Base-by-base conservation (phyloP, 2,797 vertebrate species). In the Pipistrellus kuhlii region DNA sequence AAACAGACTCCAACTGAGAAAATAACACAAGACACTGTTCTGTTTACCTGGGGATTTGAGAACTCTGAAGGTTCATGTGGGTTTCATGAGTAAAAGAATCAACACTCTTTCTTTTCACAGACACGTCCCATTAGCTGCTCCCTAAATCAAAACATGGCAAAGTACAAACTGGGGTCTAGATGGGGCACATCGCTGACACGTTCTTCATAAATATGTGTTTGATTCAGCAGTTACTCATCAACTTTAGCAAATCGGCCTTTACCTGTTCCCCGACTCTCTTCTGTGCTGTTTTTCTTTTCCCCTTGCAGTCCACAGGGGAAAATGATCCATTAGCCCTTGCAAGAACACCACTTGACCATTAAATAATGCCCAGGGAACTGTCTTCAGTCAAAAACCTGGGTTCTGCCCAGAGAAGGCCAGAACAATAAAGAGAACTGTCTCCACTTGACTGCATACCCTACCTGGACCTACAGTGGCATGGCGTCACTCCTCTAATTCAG, bases 1-100 rank as follows among this genome's bases (percentile, higher is more conserved):
- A 95, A 97, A 97, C 94, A 96, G 92, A 96, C 85, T 86, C 88
- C 92, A 94, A 96, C 93, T 95, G 90, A 96, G 90, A 96, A 97
- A 97, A 96, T 93, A 96, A 94, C 75, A 91, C 73, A 93, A 97
- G 83, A 94, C n/a, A 77, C 51, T 97, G 78, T 88, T 92, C 75
- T 92, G 88, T 94, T 96, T 95, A 96, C 90, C 94, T 92, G 80
- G 71, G 55, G 80, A 96, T 95, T 91, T 91, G 59, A 97, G 80
- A 64, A 46, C 44, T 93, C 88, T 95, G 62, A 46, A 94, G 85
- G 90, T 69, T 93, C 80, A 55, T 12, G 23, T 15, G 69, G 91
- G 18, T 94, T 95, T 96, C 73, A 38, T 81, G 82, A 94, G 68
- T 77, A n/a, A 95, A 95, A 78, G 62, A 94, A 87, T 85, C 85